Evolutionary conservation across 2,888 invertebrate genomes (phyloP).

Genomic region (Phalera bucephala): DNA sequence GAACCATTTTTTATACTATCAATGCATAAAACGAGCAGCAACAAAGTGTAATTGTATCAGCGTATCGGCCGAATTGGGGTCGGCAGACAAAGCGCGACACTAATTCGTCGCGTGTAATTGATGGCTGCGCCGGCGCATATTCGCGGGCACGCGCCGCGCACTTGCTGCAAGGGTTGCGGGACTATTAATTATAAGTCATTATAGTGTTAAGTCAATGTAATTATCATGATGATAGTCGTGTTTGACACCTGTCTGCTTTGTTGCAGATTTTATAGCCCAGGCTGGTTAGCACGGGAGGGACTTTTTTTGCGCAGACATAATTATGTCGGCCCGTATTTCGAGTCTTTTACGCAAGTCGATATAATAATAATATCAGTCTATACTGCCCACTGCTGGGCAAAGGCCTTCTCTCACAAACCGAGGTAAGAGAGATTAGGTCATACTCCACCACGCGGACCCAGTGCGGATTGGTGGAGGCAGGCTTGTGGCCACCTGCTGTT

Average conservation of each 20-base stretch:
- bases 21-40: neutral
- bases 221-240: slow-evolving; percentile 13
- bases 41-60: slow-evolving; percentile 5
- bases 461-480: no score
- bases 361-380: no score
- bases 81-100: slow-evolving; percentile 16
- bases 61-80: slow-evolving; percentile 10
- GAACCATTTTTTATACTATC: no score
- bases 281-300: no score
- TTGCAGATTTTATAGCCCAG: neutral
- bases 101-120: slow-evolving; percentile 32
- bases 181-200: slow-evolving; percentile 30
- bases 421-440: no score
- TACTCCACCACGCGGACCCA: no score
- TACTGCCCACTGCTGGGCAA: no score
- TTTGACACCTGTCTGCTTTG: slow-evolving; percentile 2
- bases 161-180: slow-evolving; percentile 29
- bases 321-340: no score
- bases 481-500: no score
- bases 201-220: slow-evolving; percentile 10
- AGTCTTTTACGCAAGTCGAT: no score
- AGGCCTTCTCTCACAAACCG: no score
- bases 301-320: no score
- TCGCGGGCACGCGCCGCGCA: slow-evolving; percentile 28
- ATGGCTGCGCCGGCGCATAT: slow-evolving; percentile 25